A percentile compares a stretch with the other conserved stretches of the same genome.
phyloP scores from a whole-genome alignment of 2,797 vertebrate species.

The Helicolenus hilgendorfi region DNA sequence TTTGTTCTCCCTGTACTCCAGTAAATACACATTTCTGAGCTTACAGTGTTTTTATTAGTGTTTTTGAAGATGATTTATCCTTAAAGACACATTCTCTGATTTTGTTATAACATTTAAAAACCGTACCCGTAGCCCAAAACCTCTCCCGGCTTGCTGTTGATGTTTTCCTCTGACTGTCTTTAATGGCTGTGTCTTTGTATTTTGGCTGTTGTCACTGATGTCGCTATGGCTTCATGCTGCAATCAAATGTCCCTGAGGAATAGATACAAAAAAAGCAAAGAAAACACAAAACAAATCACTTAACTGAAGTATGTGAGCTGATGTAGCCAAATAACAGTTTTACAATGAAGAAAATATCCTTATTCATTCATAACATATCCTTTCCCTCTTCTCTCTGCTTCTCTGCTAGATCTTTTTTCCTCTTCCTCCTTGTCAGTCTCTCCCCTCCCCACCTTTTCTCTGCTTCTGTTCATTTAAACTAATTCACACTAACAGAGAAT shows the following conservation, averaged over 20 bases:
- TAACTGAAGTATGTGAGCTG: background rate
- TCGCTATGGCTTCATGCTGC: background rate
- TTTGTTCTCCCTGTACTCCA: background rate
- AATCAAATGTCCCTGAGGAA: background rate
- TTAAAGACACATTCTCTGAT: background rate
- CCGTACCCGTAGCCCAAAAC: background rate
- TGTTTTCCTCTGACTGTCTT: background rate
- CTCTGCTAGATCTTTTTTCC: background rate
- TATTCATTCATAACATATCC: background rate
- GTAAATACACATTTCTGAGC: background rate
- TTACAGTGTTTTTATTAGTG: background rate
- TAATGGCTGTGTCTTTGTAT: background rate
- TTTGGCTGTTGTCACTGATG: background rate
- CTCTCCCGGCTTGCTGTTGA: background rate
- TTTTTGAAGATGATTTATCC: background rate
- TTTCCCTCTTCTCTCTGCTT: background rate
- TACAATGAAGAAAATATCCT: background rate
- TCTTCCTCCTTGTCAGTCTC: background rate
- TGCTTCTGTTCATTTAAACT: slow-evolving; percentile 22
- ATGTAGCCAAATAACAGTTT: background rate
- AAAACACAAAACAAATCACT: background rate
- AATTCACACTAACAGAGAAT: slow-evolving; percentile 34
- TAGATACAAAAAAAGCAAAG: background rate
- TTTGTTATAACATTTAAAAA: background rate
- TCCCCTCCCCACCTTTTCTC: background rate